Evolutionary conservation across 2,797 vertebrate species (phyloP).

Genomic region (Enteromius mattozi): DNA sequence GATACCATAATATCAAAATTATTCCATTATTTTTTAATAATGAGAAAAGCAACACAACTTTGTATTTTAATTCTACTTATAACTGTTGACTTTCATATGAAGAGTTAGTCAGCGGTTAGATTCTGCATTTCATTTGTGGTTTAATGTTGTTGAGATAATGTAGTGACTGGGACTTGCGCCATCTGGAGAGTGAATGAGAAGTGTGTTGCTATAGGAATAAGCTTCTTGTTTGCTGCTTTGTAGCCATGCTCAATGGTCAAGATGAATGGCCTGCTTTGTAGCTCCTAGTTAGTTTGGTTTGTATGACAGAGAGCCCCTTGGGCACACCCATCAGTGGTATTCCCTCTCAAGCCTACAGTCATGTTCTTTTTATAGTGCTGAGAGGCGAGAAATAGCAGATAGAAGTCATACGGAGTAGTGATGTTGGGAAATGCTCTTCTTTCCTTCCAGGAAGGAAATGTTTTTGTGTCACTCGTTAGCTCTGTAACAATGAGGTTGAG

Average conservation of each 20-base stretch:
- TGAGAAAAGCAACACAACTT: background rate
- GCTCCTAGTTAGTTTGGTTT: conserved; percentile 62
- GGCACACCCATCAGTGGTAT: conserved; percentile 41
- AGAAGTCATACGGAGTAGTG: background rate
- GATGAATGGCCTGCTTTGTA: conserved; percentile 58
- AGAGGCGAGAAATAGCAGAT: conserved; percentile 1
- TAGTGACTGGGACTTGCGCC: background rate
- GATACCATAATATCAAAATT: background rate
- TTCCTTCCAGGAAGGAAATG: conserved; percentile 5
- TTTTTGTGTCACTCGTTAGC: background rate
- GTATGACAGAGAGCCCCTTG: conserved; percentile 7
- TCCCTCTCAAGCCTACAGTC: conserved; percentile 29
- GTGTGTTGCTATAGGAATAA: conserved; percentile 62
- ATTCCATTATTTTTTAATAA: background rate
- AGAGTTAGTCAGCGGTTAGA: background rate
- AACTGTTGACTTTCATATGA: background rate
- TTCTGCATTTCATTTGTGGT: background rate
- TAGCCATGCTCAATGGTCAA: conserved; percentile 38
- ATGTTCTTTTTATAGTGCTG: background rate
- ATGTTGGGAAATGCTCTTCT: background rate
- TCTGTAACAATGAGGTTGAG: background rate
- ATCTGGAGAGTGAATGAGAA: conserved; percentile 32
- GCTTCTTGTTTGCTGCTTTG: conserved; percentile 46
- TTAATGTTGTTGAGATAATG: background rate
- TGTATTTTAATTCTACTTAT: background rate